These are phyloP conservation scores for Trachymyrmex cornetzi DNA, from an alignment of 1,140 invertebrate species.

Conservation along the genomic window DNA sequence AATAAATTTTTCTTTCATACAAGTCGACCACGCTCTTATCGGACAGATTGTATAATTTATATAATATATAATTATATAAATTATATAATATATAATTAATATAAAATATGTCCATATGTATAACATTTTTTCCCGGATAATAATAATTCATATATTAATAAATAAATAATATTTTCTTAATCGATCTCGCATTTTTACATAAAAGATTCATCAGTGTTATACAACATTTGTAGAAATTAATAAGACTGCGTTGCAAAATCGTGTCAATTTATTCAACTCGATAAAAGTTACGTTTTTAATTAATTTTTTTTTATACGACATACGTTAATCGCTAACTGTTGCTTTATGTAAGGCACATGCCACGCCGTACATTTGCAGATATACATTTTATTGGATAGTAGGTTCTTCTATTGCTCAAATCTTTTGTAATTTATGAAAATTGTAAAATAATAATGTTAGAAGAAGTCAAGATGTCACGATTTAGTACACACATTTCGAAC, in stretches of 20 bases:
- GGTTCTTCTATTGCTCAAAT: neutral
- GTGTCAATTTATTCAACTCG: neutral
- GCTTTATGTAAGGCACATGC: neutral
- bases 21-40: too few relatives aligned
- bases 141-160: neutral
- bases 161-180: neutral
- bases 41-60: too few relatives aligned
- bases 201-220: neutral
- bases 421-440: slow-evolving; percentile 28
- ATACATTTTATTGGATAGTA: neutral
- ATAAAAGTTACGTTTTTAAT: neutral
- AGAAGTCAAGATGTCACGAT: too few relatives aligned
- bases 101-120: too few relatives aligned
- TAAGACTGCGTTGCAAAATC: neutral
- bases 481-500: slow-evolving; percentile 55
- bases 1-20: too few relatives aligned
- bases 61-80: too few relatives aligned
- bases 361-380: neutral
- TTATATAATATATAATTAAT: too few relatives aligned
- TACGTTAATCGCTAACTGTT: neutral
- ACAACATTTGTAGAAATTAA: neutral
- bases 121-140: too few relatives aligned
- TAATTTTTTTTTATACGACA: neutral
- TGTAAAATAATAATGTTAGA: neutral
- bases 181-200: neutral